Evolutionary conservation across 1,140 invertebrate genomes (phyloP), one percentile per base, ranked within the genome.

Genomic region (Leucophenga varia): DNA sequence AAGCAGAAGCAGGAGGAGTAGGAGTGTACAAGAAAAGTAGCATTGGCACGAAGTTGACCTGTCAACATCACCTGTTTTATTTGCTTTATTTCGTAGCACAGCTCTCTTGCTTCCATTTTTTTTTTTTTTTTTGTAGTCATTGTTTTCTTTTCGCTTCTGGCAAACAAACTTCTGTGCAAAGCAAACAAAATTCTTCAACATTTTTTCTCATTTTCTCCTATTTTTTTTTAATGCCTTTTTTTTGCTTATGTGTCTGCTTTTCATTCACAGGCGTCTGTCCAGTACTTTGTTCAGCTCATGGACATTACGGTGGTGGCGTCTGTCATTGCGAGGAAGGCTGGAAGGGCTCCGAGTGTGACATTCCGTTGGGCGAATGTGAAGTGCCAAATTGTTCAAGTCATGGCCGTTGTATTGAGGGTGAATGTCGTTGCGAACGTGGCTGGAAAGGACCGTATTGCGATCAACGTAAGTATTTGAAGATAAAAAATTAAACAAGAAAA

Each of bases 251-350:
- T 49, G 36, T 36, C 25, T 43, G n/a, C 35, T 31, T 21, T 34
- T 36, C 37, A 5, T 52, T 39, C 78, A 48, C 64, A 86, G 83
- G 91, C 78, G 86, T 96, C n/a, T 99, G 97, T 80, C 97, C 96
- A 22, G 91, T 97, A 3, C 79, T 98, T 42, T 99, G 97, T 79
- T 95, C 92, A 52, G 93, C 90, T 47, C 93, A 98, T 70, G 97
- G 97, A 18, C 87, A 93, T 63, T 99, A 98, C 74, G 88, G 91
- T 17, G 91, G 92, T 38, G 97, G 97, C 13, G 79, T 93, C 54
- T 99, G 97, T 78, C 88, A 94, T 65, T 99, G 97, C 77, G 91
- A 95, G 75, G 88, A 93, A 60, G 94, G 95, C 35, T 98, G 91
- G 91, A 97, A 97, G 79, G 96, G 96, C 21, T 82, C 86, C 16